Conservation (phyloP, 1,140 invertebrate species). For the Asobara japonica region DNA sequence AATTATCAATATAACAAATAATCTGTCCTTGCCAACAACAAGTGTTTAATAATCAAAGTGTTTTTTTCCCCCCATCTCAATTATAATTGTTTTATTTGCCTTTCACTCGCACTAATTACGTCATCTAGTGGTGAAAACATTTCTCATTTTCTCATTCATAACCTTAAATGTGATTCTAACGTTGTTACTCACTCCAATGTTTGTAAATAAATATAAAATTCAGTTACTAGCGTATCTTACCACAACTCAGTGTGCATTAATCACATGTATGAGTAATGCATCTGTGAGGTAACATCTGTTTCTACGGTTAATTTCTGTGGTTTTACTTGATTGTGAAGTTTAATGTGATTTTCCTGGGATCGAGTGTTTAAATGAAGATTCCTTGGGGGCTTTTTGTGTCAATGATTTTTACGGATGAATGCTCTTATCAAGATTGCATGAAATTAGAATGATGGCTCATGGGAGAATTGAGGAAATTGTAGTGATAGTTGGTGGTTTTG, state of each 20-base stretch:
- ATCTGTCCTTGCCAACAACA: background rate
- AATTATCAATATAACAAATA: constrained; percentile 21
- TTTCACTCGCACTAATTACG: constrained; percentile 16
- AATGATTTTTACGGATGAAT: constrained; percentile 1
- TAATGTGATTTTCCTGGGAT: background rate
- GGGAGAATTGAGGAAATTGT: background rate
- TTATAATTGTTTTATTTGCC: background rate
- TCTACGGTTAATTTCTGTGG: background rate
- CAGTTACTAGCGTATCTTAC: background rate
- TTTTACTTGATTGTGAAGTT: background rate
- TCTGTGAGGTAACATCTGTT: background rate
- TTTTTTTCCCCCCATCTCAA: background rate
- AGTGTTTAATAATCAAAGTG: background rate
- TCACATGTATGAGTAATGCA: background rate
- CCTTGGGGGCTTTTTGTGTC: background rate
- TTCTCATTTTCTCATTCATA: constrained; percentile 21
- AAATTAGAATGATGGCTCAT: background rate
- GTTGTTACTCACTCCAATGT: constrained; percentile 9
- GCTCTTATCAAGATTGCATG: background rate
- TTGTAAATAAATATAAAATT: constrained; percentile 24
- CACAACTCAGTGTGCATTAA: background rate
- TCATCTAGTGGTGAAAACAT: constrained; percentile 18
- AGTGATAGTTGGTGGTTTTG: background rate
- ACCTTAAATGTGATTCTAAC: constrained; percentile 17
- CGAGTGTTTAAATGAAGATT: background rate